Evolutionary conservation across 2,113 vertebrate genomes (phyloP).

Genomic region (Cryptotis parvus): DNA sequence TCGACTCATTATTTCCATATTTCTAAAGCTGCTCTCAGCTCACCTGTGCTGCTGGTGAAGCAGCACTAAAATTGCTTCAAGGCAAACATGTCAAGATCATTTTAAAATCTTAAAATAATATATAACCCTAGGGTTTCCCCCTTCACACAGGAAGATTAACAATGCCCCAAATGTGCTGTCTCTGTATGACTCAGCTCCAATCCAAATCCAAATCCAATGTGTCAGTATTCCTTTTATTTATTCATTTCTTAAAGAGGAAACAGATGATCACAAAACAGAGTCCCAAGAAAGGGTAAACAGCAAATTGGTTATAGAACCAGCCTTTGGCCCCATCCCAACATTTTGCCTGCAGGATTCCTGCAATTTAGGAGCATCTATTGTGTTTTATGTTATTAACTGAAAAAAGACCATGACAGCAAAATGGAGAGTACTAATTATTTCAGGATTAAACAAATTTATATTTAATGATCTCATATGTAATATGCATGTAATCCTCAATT

Average conservation of each 20-base stretch:
- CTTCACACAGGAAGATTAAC: background rate
- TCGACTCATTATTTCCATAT: background rate
- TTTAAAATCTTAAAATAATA: constrained; percentile 25
- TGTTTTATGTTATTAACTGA: background rate
- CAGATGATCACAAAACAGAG: background rate
- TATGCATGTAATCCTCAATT: background rate
- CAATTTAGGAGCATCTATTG: background rate
- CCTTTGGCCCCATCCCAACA: background rate
- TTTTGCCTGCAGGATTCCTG: background rate
- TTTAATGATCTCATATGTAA: background rate
- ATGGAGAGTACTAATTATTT: background rate
- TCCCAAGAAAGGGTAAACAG: background rate
- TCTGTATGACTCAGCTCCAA: background rate
- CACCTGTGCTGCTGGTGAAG: background rate
- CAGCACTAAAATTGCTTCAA: background rate
- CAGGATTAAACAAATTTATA: no score
- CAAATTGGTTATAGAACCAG: background rate
- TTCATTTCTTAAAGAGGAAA: background rate
- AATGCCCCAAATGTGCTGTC: background rate
- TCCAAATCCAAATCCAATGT: background rate
- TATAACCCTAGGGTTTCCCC: background rate
- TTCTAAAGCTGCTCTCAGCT: background rate
- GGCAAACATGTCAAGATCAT: constrained; percentile 12
- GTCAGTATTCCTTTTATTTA: background rate
- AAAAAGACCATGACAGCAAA: background rate